Conservation (phyloP, 2,888 invertebrate species). For the Caenorhabditis sp. region DNA sequence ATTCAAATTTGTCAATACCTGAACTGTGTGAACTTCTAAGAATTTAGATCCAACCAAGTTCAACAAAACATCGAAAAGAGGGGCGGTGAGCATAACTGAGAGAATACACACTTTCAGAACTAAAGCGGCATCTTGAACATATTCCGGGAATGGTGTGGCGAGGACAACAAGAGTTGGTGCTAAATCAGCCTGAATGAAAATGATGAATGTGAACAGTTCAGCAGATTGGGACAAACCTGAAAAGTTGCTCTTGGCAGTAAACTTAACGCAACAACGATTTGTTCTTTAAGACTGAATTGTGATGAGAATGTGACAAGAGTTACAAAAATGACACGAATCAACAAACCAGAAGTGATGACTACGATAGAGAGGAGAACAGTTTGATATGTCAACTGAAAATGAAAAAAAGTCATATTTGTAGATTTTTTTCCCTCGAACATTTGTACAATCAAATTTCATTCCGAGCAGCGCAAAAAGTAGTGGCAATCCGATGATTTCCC, state of each 20-base stretch:
- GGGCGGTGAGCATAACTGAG: constrained; percentile 26
- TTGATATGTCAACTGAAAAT: constrained; percentile 10
- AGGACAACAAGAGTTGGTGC: constrained; percentile 8
- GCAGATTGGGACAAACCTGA: constrained; percentile 1
- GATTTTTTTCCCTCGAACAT: neutral
- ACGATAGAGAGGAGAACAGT: neutral
- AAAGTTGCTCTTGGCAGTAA: constrained; percentile 10
- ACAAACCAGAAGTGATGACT: constrained; percentile 10
- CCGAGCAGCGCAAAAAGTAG: constrained; percentile 13
- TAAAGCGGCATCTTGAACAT: neutral
- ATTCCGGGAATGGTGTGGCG: constrained; percentile 3
- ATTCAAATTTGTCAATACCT: neutral
- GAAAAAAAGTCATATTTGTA: neutral
- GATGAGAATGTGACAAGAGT: neutral
- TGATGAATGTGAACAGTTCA: neutral
- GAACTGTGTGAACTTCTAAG: neutral
- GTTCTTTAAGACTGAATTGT: constrained; percentile 4
- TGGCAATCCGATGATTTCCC: constrained; percentile 7
- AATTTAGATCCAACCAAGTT: constrained; percentile 6
- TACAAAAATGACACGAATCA: neutral
- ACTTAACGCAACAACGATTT: constrained; percentile 5
- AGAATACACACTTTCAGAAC: constrained; percentile 13
- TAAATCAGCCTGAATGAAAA: constrained; percentile 6
- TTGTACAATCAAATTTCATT: constrained; percentile 10
- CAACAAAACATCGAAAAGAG: constrained; percentile 11